phyloP scores from a whole-genome alignment of 2,797 vertebrate genomes.

The Pampus argenteus region DNA sequence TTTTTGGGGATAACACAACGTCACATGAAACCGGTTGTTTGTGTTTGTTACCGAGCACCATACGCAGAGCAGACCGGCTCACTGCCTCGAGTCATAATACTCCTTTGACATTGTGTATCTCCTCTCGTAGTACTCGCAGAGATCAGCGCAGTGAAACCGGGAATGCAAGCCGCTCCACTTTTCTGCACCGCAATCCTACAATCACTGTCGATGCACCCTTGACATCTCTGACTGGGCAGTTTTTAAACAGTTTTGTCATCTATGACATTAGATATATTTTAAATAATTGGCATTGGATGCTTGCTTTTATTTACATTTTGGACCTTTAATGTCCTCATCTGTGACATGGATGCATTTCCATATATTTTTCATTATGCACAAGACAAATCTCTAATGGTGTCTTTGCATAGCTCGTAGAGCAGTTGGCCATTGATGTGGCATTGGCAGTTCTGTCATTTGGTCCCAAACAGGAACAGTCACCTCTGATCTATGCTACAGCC shows the following conservation, averaged over 20 bases:
- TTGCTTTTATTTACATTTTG: constrained; percentile 30
- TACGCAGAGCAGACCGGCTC: constrained; percentile 60
- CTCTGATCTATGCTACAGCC: constrained; percentile 67
- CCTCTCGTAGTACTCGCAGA: constrained; percentile 75
- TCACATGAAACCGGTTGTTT: constrained; percentile 72
- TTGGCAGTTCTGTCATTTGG: constrained; percentile 75
- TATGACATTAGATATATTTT: constrained; percentile 4
- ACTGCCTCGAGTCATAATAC: constrained; percentile 73
- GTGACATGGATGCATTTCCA: constrained; percentile 26
- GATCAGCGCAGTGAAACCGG: constrained; percentile 61
- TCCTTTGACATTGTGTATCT: constrained; percentile 81
- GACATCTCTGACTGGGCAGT: constrained; percentile 60
- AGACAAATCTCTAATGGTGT: constrained; percentile 44
- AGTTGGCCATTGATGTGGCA: constrained; percentile 69
- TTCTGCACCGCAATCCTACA: constrained; percentile 54
- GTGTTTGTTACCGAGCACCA: constrained; percentile 61
- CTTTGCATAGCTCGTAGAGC: constrained; percentile 52
- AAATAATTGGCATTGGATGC: not conserved
- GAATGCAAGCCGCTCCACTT: constrained; percentile 62
- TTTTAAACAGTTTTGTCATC: constrained; percentile 32
- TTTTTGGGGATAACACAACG: constrained; percentile 43
- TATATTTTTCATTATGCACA: constrained; percentile 21
- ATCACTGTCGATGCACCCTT: constrained; percentile 52
- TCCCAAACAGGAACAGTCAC: constrained; percentile 68
- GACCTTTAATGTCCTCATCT: constrained; percentile 27